Evolutionary conservation across 2,888 invertebrate species (phyloP).

Genomic region (Agrochola lychnidis): DNA sequence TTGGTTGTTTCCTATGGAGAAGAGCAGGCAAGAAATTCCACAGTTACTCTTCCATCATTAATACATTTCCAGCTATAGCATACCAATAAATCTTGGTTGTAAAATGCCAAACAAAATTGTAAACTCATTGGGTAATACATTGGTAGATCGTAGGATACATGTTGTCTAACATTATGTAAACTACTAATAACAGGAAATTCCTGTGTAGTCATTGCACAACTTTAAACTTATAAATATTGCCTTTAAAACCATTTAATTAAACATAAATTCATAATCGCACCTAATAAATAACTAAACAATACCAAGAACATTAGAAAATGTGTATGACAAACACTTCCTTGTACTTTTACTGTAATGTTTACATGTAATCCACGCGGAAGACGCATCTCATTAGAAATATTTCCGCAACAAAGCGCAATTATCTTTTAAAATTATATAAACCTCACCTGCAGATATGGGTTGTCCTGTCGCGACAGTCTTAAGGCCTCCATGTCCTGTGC

Average conservation of each 20-base stretch:
- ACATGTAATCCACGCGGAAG: slow-evolving; percentile 53
- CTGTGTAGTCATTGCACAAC: slow-evolving; percentile 28
- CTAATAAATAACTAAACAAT: background rate
- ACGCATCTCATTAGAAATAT: slow-evolving; percentile 56
- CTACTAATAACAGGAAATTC: slow-evolving; percentile 29
- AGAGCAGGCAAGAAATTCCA: no score
- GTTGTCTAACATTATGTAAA: slow-evolving; percentile 15
- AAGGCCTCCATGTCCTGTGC: slow-evolving; percentile 96
- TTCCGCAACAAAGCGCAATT: slow-evolving; percentile 40
- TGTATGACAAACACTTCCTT: slow-evolving; percentile 44
- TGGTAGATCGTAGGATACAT: background rate
- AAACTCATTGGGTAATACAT: background rate
- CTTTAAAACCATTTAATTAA: background rate
- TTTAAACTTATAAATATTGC: background rate
- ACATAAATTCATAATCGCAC: slow-evolving; percentile 5
- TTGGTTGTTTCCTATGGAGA: background rate
- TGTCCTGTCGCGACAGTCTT: slow-evolving; percentile 95
- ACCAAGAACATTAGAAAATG: slow-evolving; percentile 30
- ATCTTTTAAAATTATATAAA: slow-evolving; percentile 54
- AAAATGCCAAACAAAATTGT: background rate
- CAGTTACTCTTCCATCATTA: background rate
- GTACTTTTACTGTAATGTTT: slow-evolving; percentile 34
- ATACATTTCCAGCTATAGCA: background rate
- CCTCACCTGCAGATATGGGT: slow-evolving; percentile 94
- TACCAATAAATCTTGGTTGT: background rate